Conservation (phyloP, 2,888 invertebrate species). For the Stenoptilia bipunctidactyla region DNA sequence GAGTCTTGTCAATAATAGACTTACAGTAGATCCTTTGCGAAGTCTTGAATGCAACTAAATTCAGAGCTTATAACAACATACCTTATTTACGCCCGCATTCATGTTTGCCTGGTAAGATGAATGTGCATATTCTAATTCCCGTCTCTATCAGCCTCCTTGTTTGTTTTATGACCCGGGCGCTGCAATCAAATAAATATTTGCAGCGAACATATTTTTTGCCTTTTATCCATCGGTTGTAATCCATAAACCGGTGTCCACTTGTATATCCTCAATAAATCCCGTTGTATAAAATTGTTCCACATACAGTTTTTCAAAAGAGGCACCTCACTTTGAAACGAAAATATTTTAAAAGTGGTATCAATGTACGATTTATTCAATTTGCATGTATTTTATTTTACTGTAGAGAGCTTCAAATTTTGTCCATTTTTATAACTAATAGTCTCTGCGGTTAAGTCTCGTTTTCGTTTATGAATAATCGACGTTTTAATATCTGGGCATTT, state of each 20-base stretch:
- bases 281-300: background rate
- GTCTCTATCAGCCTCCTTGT: no score
- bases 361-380: constrained; percentile 49
- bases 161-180: no score
- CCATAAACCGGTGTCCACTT: background rate
- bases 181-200: no score
- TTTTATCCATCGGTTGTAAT: no score
- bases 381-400: constrained; percentile 44
- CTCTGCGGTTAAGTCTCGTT: constrained; percentile 23
- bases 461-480: constrained; percentile 18
- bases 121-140: no score
- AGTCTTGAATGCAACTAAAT: no score
- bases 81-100: no score
- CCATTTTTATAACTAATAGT: constrained; percentile 46
- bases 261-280: background rate
- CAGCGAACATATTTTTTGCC: no score
- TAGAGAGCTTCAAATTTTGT: constrained; percentile 37
- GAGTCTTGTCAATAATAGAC: no score
- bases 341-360: constrained; percentile 49
- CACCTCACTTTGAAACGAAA: constrained; percentile 33
- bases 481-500: background rate
- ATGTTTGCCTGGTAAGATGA: no score
- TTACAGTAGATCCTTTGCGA: no score
- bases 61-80: no score
- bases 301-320: constrained; percentile 11